These are phyloP conservation scores for Apoderus coryli DNA, from an alignment of 2,888 invertebrate genomes.

Conservation along the genomic window DNA sequence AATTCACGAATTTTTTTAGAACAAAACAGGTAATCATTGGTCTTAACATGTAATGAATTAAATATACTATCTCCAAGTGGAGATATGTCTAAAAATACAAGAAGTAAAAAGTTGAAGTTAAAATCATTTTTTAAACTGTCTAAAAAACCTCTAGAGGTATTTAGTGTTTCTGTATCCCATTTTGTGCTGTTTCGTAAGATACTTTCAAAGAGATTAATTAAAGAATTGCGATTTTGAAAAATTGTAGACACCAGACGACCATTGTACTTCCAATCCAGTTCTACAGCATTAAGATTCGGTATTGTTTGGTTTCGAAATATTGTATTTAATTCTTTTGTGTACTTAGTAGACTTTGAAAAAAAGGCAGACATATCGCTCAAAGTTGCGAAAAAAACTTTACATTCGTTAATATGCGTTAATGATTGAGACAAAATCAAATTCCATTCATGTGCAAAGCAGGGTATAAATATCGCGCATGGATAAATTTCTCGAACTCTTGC, in stretches of 20 bases:
- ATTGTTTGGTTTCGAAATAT: slow-evolving; percentile 12
- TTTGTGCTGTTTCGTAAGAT: slow-evolving; percentile 12
- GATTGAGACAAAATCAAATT: slow-evolving; percentile 18
- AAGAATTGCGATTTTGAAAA: slow-evolving; percentile 10
- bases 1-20: slow-evolving; percentile 10
- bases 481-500: slow-evolving; percentile 18
- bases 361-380: slow-evolving; percentile 20
- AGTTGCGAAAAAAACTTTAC: slow-evolving; percentile 21
- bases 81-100: slow-evolving; percentile 14
- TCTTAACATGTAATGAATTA: slow-evolving; percentile 12
- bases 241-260: slow-evolving; percentile 14
- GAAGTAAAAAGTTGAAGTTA: slow-evolving; percentile 15
- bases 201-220: slow-evolving; percentile 13
- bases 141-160: slow-evolving; percentile 12
- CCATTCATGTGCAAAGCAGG: slow-evolving; percentile 13
- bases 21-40: slow-evolving; percentile 10
- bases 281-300: slow-evolving; percentile 13
- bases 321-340: slow-evolving; percentile 12
- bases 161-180: slow-evolving; percentile 14
- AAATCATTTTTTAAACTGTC: slow-evolving; percentile 12
- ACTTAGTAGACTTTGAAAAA: slow-evolving; percentile 21
- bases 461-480: slow-evolving; percentile 17
- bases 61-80: slow-evolving; percentile 11
- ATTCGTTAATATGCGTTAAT: slow-evolving; percentile 18
- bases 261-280: slow-evolving; percentile 18